These are phyloP conservation scores for Champsocephalus esox DNA, from an alignment of 2,797 vertebrate species.

Conservation along the genomic window DNA sequence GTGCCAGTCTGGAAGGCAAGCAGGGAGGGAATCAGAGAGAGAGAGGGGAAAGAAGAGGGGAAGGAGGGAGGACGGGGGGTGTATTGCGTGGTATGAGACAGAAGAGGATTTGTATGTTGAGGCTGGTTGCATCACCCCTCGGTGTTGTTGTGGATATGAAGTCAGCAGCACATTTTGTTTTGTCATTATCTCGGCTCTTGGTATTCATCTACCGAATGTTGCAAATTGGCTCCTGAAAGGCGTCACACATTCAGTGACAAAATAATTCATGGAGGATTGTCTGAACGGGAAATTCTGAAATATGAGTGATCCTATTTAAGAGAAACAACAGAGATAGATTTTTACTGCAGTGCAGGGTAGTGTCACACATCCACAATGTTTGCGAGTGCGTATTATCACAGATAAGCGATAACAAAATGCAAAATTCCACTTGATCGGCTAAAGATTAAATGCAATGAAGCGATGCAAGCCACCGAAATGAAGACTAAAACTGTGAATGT, in stretches of 20 bases:
- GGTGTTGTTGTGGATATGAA: constrained; percentile 79
- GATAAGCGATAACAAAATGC: constrained; percentile 64
- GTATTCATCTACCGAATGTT: constrained; percentile 80
- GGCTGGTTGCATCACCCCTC: constrained; percentile 80
- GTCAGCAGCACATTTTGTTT: constrained; percentile 83
- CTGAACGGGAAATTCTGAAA: constrained; percentile 67
- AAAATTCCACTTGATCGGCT: constrained; percentile 53
- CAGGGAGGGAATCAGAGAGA: constrained; percentile 73
- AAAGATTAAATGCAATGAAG: constrained; percentile 47
- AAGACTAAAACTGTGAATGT: constrained; percentile 30
- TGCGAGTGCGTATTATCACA: constrained; percentile 48
- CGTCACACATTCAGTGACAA: constrained; percentile 71
- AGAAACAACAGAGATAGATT: constrained; percentile 55
- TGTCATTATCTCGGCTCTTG: constrained; percentile 79
- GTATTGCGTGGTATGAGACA: constrained; percentile 80
- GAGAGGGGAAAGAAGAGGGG: constrained; percentile 52
- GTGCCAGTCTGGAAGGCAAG: constrained; percentile 83
- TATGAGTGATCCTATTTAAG: constrained; percentile 73
- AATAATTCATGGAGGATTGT: constrained; percentile 79
- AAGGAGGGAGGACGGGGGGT: constrained; percentile 54
- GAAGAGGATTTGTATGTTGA: constrained; percentile 83
- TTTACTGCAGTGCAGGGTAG: constrained; percentile 62
- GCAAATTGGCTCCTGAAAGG: constrained; percentile 83
- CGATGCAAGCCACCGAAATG: constrained; percentile 29
- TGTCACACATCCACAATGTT: constrained; percentile 61